Evolutionary conservation across 2,888 invertebrate species (phyloP).

Genomic region (Trichopria drosophilae): DNA sequence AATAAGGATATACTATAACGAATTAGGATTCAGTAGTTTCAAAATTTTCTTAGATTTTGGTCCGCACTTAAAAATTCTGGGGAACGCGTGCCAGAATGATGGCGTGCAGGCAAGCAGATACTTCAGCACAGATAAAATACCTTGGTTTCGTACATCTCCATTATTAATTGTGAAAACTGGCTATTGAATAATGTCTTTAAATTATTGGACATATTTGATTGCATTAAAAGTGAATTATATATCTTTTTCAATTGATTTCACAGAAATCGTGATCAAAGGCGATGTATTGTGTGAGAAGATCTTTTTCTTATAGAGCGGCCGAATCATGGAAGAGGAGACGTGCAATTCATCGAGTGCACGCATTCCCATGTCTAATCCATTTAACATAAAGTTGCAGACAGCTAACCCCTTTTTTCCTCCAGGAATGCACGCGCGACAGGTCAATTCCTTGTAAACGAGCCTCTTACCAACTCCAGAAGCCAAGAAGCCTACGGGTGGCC

Average conservation of each 20-base stretch:
- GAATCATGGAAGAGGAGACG: conserved; percentile 17
- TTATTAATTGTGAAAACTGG: no score
- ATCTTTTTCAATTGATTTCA: no score
- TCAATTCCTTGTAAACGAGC: conserved; percentile 51
- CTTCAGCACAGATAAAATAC: no score
- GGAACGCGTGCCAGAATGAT: conserved; percentile 42
- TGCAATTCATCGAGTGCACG: conserved; percentile 52
- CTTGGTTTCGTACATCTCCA: no score
- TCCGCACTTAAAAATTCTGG: conserved; percentile 27
- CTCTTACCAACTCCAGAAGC: conserved; percentile 41
- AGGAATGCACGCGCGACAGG: conserved; percentile 50
- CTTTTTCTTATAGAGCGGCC: no score
- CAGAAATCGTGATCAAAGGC: no score
- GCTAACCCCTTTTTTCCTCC: conserved; percentile 31
- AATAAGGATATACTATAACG: conserved; percentile 47
- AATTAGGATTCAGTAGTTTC: conserved; percentile 49
- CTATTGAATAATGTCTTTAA: no score
- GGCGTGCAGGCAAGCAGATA: no score
- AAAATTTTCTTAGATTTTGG: conserved; percentile 44
- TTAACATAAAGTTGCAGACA: conserved; percentile 52
- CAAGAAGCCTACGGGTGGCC: conserved; percentile 30
- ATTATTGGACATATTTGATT: no score
- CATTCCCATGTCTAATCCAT: conserved; percentile 58
- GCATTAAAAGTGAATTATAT: no score
- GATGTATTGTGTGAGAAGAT: no score